These are phyloP conservation scores for Macquaria australasica DNA, from an alignment of 2,113 vertebrate species.

Conservation along the genomic window DNA sequence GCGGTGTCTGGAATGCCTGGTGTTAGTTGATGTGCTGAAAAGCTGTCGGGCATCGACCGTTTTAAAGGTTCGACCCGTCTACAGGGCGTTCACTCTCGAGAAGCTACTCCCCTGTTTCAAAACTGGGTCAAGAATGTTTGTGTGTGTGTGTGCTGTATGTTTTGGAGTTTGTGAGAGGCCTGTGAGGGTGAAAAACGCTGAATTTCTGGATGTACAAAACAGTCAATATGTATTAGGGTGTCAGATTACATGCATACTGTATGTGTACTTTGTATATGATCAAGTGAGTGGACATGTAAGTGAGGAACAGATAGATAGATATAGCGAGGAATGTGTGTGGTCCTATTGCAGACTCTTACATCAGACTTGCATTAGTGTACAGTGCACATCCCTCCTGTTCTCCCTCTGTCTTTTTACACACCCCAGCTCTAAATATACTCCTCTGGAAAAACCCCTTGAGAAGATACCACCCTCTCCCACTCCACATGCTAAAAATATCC, in stretches of 20 bases:
- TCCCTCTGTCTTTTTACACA: slow-evolving; percentile 77
- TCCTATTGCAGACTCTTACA: slow-evolving; percentile 84
- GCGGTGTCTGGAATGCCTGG: slow-evolving; percentile 76
- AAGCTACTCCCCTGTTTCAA: slow-evolving; percentile 31
- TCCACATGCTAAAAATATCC: slow-evolving; percentile 83
- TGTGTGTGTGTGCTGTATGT: slow-evolving; percentile 42
- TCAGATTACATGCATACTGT: neutral
- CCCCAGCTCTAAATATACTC: slow-evolving; percentile 83
- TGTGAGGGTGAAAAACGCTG: slow-evolving; percentile 5
- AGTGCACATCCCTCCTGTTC: slow-evolving; percentile 78
- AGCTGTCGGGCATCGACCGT: slow-evolving; percentile 28
- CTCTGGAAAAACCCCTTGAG: slow-evolving; percentile 84
- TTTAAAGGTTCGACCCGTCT: slow-evolving; percentile 49
- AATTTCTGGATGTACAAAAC: neutral
- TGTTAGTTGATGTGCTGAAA: slow-evolving; percentile 66
- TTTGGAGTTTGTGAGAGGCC: slow-evolving; percentile 33
- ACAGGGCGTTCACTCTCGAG: slow-evolving; percentile 40
- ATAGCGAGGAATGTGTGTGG: slow-evolving; percentile 70
- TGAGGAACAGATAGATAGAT: slow-evolving; percentile 35
- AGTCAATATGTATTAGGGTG: neutral
- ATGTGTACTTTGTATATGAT: neutral
- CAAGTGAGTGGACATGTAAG: slow-evolving; percentile 42
- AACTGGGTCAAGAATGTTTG: slow-evolving; percentile 50
- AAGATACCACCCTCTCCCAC: slow-evolving; percentile 79
- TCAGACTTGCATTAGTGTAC: slow-evolving; percentile 81